Percentiles rank a stretch among this genome's conserved stretches.
Conservation (phyloP, 2,113 vertebrate species). For the Carassius carassius region DNA sequence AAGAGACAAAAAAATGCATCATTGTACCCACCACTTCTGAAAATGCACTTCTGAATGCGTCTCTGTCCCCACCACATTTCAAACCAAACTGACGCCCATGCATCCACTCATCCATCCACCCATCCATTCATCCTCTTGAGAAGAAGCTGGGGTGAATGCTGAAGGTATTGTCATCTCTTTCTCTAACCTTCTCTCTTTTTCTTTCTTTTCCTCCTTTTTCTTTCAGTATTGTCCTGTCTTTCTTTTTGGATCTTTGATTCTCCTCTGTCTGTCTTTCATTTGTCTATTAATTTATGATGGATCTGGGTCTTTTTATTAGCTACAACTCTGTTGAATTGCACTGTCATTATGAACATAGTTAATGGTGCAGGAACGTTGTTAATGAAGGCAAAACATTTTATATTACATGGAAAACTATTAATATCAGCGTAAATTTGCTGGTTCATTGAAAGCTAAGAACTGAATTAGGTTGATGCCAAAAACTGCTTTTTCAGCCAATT, state of each 20-base stretch:
- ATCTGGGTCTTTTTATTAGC: constrained; percentile 21
- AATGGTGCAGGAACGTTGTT: constrained; percentile 27
- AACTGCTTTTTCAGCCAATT: constrained; percentile 16
- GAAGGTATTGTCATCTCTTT: constrained; percentile 71
- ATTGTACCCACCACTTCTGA: too few species aligned
- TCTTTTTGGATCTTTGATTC: neutral
- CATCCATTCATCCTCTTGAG: constrained; percentile 55
- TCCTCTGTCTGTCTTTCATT: neutral
- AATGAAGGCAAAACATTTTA: constrained; percentile 20
- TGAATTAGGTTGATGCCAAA: constrained; percentile 9
- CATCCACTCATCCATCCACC: constrained; percentile 49
- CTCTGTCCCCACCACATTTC: too few species aligned
- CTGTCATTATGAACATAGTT: constrained; percentile 33
- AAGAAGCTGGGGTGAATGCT: constrained; percentile 64
- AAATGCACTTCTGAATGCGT: too few species aligned
- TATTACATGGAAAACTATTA: constrained; percentile 34
- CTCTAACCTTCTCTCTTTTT: constrained; percentile 18
- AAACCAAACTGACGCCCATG: too few species aligned
- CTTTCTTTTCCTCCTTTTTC: neutral
- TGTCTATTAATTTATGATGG: constrained; percentile 7
- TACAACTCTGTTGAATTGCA: constrained; percentile 15
- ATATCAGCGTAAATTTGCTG: constrained; percentile 18
- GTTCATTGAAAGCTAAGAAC: constrained; percentile 33
- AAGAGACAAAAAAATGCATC: too few species aligned
- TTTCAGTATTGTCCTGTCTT: neutral